Base-by-base conservation (phyloP, 2,888 invertebrate genomes). In the Sesia apiformis region DNA sequence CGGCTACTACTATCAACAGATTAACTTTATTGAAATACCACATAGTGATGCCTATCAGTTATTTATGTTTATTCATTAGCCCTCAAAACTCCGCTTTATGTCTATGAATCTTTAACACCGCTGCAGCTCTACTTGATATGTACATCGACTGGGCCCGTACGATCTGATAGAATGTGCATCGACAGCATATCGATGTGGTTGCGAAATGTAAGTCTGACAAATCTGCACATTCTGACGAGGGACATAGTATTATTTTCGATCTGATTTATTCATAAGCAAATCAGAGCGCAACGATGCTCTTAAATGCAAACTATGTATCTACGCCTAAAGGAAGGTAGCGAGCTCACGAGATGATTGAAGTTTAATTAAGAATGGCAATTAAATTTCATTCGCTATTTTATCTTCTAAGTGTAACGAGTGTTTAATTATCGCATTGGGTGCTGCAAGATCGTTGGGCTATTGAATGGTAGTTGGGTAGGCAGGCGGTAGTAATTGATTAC, bases 401-500 rank as follows among this genome's bases (percentile, higher is more conserved):
- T 81, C 77, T 65, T 64, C 55, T 66, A 80, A 63, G 67, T 71
- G 69, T 73, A 79, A 76, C 73, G 72, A 80, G 77, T 81, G 78
- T 77, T 84, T 79, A 80, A 83, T 81, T 81, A 81, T 81, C 76
- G 71, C 76, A 67, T 8, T 54, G 53, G 70, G 68, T 71, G 73
- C 76, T 71, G 73, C 76, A 81, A 81, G 80, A 84, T 81, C 68
- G 75, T 75, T 71, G 64, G 46, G 39, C 38, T 7, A 50, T 7
- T 50, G 50, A 38, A 46, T 50, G 38, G 39, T 38, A 38, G 50
- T 40, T 39, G 5, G 41, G 8, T 52, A 38, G 57, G 55, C 52
- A 55, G 71, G 70, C 70, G 73, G 76, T 72, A 73, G 78, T 78
- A 78, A 81, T 78, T 85, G 84, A 88, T 87, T 84, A 78, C 81